Base-by-base conservation (phyloP, 1,140 invertebrate genomes). In the Dendroctonus ponderosae region DNA sequence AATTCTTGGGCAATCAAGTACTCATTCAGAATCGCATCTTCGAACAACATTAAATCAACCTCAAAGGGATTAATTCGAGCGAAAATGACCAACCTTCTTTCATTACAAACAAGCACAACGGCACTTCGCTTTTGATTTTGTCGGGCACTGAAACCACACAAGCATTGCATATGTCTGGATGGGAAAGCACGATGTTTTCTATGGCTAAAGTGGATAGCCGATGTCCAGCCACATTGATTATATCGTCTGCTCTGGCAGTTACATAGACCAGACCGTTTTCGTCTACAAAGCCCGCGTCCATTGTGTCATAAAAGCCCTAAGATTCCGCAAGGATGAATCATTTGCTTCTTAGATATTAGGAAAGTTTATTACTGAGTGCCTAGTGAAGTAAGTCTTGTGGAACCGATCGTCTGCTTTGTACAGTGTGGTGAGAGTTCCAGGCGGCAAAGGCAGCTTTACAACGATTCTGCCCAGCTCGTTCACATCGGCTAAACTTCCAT, bases 181-280 rank as follows among this genome's bases (percentile, higher is more conserved):
- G 93, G 8, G 89, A 83, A 7, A 96, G 76, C 7, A 96, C 85
- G 0, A 94, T 91, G 78, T 97, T 93, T 78, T 97, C 95, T 7
- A 98, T 76, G 0, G 91, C 91, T 1, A 90, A 86, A 0, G 94
- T 94, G 0, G 92, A 94, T 8, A 98, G 80, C 49, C 94, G 82
- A 76, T 97, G 94, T 0, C 95, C 94, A 3, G 95, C 91, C 0
- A 97, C 94, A 75, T 97, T 97, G 61, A 98, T 97, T n/a, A 98
- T 89, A 78, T 98, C 95, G 80, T 98, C 95, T 61, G 92, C 92
- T 26, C 95, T 82, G 0, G 94, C 90, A 40, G 93, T 92, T 0
- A 97, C 91, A 74, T 90, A 92, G 1, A 97, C 83, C 62, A 93
- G 92, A 5, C 93, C 93, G 66, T 89, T 86, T 57, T 90, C 85